Evolutionary conservation across 2,797 vertebrate genomes (phyloP).

Genomic region (Avahi laniger): DNA sequence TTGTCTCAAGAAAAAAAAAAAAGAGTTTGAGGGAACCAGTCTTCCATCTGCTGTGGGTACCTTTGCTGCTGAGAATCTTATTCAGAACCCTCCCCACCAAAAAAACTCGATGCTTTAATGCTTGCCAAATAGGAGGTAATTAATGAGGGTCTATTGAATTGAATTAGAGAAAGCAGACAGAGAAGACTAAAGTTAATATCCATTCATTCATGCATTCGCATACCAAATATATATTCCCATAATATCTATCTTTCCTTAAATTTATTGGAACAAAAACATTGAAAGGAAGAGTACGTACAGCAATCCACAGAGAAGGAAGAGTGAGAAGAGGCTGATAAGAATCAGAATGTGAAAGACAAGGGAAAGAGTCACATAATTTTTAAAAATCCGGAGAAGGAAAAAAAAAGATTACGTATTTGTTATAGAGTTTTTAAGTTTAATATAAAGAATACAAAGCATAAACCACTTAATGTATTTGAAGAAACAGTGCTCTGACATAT

Average conservation of each 20-base stretch:
- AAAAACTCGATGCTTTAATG: neutral
- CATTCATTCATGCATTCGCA: neutral
- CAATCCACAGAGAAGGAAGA: neutral
- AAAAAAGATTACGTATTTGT: neutral
- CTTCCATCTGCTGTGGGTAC: neutral
- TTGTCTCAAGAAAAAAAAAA: too few species aligned
- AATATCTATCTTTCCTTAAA: neutral
- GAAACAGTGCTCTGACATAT: neutral
- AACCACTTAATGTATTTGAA: neutral
- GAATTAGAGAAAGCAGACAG: neutral
- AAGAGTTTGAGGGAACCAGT: neutral
- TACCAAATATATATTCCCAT: neutral
- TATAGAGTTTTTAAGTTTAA: slow-evolving; percentile 24
- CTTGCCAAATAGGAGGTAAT: neutral
- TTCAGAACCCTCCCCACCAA: fast-evolving
- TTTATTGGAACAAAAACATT: neutral
- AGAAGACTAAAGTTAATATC: neutral
- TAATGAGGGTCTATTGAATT: neutral
- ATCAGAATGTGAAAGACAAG: neutral
- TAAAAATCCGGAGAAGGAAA: neutral
- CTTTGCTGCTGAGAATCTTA: neutral
- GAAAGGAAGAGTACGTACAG: neutral
- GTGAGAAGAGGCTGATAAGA: neutral
- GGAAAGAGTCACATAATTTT: neutral
- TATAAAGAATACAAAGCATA: neutral